Base-by-base conservation (phyloP, 2,888 invertebrate genomes). In the Alloplasta piceator region DNA sequence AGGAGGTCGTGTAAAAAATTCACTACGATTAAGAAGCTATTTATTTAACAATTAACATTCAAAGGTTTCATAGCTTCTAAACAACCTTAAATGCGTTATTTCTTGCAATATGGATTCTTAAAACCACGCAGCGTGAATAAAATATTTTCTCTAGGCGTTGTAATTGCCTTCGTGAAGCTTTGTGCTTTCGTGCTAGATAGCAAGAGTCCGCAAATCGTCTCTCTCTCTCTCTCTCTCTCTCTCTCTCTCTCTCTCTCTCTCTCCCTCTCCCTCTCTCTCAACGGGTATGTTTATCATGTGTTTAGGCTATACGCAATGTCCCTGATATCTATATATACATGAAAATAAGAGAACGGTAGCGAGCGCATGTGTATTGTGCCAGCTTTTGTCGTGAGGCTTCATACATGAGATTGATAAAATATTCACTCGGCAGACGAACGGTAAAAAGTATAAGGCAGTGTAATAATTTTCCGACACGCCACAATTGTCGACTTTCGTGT, bases 391-490 rank as follows among this genome's bases (percentile, higher is more conserved):
- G 26, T 26, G 3, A 3, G 63, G 64, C 84, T 87, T 85, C 78
- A 41, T 85, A 85, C 26, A 26, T 82, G 84, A 82, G 78, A 87
- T 88, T 87, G 87, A 90, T 90, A 86, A 90, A 90, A 89, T 88
- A 90, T 90, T 89, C 87, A 89, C 86, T 85, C 86, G 85, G 68
- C 84, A 82, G 86, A 85, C 86, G 85, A 84, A 85, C 84, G 83
- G 84, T 74, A 85, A 86, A 88, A 78, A 80, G 56, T 48, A 86
- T 88, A 89, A 26, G 89, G 89, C 87, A 85, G 84, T 87, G 86
- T 87, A 87, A 90, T 89, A 87, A 90, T 90, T 89, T 86, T 86
- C 85, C 81, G 85, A 83, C 90, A 90, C 88, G 90, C 89, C 85
- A 75, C 85, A 87, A 88, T 87, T 76, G 75, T 67, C 66, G 68